Percentiles rank a stretch among this genome's conserved stretches.
These are phyloP conservation scores for Hymenopus coronatus DNA, from an alignment of 2,888 invertebrate genomes.

Conservation along the genomic window DNA sequence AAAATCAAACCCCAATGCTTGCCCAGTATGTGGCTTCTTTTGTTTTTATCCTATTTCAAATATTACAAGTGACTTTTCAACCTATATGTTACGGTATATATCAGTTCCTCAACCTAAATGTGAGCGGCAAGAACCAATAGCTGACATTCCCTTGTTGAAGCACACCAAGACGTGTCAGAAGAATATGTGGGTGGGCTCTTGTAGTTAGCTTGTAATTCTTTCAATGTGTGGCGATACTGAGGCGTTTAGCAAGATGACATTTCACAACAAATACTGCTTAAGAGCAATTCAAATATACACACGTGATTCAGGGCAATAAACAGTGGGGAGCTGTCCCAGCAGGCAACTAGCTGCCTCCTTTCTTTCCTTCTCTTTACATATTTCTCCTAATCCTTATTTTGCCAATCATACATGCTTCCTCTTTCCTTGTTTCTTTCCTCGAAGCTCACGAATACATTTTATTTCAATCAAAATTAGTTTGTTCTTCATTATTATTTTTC, in stretches of 20 bases:
- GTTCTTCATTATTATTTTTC: no score
- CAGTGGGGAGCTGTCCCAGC: neutral
- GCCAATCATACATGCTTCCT: neutral
- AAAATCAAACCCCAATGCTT: no score
- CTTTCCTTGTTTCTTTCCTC: neutral
- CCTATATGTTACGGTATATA: no score
- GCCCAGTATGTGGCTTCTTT: no score
- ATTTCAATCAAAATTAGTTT: no score
- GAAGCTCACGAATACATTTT: no score
- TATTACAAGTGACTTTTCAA: no score
- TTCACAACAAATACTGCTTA: conserved; percentile 9
- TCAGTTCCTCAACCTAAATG: no score
- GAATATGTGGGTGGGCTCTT: neutral
- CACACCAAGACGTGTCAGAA: no score
- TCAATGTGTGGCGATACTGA: conserved; percentile 11
- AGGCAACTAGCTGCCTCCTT: neutral
- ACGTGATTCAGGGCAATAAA: conserved; percentile 13
- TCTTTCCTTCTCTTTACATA: neutral
- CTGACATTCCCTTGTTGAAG: no score
- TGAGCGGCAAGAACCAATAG: no score
- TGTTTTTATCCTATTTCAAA: no score
- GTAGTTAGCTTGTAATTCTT: neutral
- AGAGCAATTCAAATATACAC: conserved; percentile 18
- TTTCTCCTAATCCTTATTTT: neutral
- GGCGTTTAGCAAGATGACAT: neutral